These are phyloP conservation scores for Hycleus cichorii DNA, from an alignment of 1,140 invertebrate species.

Conservation along the genomic window DNA sequence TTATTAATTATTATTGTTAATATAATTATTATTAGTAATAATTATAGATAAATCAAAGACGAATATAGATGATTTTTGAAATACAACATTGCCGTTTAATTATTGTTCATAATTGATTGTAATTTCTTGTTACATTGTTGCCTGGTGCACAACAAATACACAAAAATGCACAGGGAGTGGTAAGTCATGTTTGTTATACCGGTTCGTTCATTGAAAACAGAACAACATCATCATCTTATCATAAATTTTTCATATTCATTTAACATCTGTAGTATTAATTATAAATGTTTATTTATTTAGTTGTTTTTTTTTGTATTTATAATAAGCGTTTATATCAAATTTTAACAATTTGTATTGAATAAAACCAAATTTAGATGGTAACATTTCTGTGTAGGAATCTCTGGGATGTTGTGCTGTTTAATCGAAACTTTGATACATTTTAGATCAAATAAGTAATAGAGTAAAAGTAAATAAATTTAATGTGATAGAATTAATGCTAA, in stretches of 20 bases:
- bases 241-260: too few relatives aligned
- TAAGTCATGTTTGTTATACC: slow-evolving; percentile 40
- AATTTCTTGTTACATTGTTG: slow-evolving; percentile 6
- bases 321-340: too few relatives aligned
- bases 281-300: neutral
- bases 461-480: too few relatives aligned
- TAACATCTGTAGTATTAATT: neutral
- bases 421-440: slow-evolving; percentile 17
- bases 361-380: too few relatives aligned
- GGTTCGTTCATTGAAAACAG: too few relatives aligned
- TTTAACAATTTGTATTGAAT: too few relatives aligned
- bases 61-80: neutral
- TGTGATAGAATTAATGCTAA: too few relatives aligned
- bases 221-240: too few relatives aligned
- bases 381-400: neutral
- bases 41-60: neutral
- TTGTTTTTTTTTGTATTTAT: neutral
- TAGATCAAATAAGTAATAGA: neutral
- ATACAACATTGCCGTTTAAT: neutral
- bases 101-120: neutral
- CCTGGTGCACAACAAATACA: slow-evolving; percentile 11
- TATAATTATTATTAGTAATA: neutral
- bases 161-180: slow-evolving; percentile 41
- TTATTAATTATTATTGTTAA: neutral
- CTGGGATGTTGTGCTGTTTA: slow-evolving; percentile 28